Percentiles rank a stretch among this genome's conserved stretches.
phyloP scores from a whole-genome alignment of 1,140 invertebrate species.

The Argopecten irradians region DNA sequence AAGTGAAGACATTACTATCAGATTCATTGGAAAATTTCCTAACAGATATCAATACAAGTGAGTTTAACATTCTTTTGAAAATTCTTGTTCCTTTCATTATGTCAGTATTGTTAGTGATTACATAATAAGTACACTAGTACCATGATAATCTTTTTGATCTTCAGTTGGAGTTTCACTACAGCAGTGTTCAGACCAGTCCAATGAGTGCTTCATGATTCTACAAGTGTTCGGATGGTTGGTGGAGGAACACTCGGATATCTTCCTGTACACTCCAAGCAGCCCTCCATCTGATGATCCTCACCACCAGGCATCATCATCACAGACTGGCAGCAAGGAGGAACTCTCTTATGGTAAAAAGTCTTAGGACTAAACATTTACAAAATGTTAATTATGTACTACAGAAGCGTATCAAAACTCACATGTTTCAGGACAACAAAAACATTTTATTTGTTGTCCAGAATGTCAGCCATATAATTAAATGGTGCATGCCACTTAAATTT shows the following conservation, averaged over 20 bases:
- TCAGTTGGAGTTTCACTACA: constrained; percentile 52
- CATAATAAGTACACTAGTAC: not conserved
- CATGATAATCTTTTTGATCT: constrained; percentile 28
- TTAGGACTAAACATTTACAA: no score
- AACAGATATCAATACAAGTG: constrained; percentile 33
- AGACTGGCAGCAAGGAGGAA: constrained; percentile 42
- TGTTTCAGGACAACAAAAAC: no score
- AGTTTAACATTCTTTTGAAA: not conserved
- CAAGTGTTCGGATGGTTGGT: constrained; percentile 48
- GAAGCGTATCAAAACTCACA: no score
- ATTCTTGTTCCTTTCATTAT: not conserved
- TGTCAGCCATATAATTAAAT: no score
- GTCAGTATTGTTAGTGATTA: not conserved
- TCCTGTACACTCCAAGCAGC: constrained; percentile 46
- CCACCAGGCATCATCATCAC: constrained; percentile 26
- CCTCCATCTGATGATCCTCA: constrained; percentile 42
- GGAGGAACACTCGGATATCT: constrained; percentile 42
- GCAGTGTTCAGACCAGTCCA: constrained; percentile 40
- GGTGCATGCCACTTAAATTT: no score
- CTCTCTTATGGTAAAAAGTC: constrained; percentile 47
- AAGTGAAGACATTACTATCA: not conserved
- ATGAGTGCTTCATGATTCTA: constrained; percentile 46
- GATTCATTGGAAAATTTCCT: constrained; percentile 28
- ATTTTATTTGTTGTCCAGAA: no score
- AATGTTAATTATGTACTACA: no score